Conservation (phyloP, 2,797 vertebrate species). For the Periophthalmus magnuspinnatus region DNA sequence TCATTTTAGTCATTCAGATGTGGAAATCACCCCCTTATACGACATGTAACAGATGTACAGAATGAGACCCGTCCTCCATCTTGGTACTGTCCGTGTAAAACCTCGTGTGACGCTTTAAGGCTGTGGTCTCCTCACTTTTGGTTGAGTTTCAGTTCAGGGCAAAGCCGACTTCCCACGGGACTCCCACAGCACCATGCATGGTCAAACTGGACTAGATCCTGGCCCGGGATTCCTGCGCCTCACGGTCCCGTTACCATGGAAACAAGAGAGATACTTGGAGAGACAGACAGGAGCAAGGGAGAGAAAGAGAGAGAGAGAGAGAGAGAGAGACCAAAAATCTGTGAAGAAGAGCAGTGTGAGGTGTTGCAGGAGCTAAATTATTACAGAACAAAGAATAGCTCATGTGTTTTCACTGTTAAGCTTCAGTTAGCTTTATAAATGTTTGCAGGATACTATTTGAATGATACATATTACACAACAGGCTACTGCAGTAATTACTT, state of each 20-base stretch:
- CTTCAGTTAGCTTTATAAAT: not conserved
- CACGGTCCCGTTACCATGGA: slow-evolving; percentile 81
- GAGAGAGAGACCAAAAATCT: slow-evolving; percentile 55
- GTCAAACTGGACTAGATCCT: slow-evolving; percentile 69
- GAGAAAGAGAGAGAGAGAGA: slow-evolving; percentile 20
- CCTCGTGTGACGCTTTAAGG: slow-evolving; percentile 20
- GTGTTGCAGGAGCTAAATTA: slow-evolving; percentile 3
- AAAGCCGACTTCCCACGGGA: slow-evolving; percentile 63
- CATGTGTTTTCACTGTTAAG: not conserved
- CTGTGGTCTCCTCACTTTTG: slow-evolving; percentile 25
- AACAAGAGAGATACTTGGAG: slow-evolving; percentile 68
- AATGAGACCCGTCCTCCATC: not conserved
- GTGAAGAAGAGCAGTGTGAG: slow-evolving; percentile 51
- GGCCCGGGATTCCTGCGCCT: slow-evolving; percentile 59
- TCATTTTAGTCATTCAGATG: no score
- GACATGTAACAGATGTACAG: not conserved
- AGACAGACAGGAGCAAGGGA: slow-evolving; percentile 9
- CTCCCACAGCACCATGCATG: slow-evolving; percentile 52
- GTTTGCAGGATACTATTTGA: no score
- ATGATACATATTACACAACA: no score
- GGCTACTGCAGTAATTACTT: no score
- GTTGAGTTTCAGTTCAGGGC: slow-evolving; percentile 27
- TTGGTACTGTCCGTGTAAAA: slow-evolving; percentile 5
- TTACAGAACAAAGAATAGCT: not conserved
- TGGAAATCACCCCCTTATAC: no score